Base-by-base conservation (phyloP, 64 coral and sea anemone genomes). In the Montipora capricornis region DNA sequence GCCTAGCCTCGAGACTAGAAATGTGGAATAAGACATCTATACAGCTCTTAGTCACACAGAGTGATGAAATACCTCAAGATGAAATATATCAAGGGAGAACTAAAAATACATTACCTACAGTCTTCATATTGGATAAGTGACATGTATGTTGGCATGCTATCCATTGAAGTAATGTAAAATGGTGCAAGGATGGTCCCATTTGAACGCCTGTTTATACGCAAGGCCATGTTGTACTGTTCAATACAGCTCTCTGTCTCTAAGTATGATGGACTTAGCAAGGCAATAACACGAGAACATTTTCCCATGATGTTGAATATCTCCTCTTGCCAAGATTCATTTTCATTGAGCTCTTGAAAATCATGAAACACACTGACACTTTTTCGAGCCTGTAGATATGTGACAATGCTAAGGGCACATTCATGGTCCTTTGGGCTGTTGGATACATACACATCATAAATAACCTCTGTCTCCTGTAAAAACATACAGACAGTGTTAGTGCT, bases 171-270 rank as follows among this genome's bases (percentile, higher is more conserved):
- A 44, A 99, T 87, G 51, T 92, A 96, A 20, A 99, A 96, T 19
- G 97, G 97, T 46, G 94, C 94, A 17, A 98, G 84, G 9, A 98
- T 88, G 45, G 93, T 89, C 24, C 89, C 90, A 64, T 91, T 91
- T 1, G 89, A 85, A 9, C 75, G 84, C 19, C 97, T 83, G 68
- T 92, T 91, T 57, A 94, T 93, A 76, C 97, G 96, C 77, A 98
- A 12, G 1, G 97, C 97, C 44, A 98, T 98, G 84, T 98, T 98
- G 77, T 96, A 98, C 74, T 98, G 97, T 26, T 98, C 97, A 17
- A 93, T 95, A 22, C 97, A 98, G 17, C 80, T 91, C 8, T 87
- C 88, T 13, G 77, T 83, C 48, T 89, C 76, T 20, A 98, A 61
- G 61, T 95, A 98, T 3, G 66, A 73, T 2, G 97, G 97, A 48